Conservation (phyloP, 1,140 invertebrate genomes). For the Polypedilum pembai region DNA sequence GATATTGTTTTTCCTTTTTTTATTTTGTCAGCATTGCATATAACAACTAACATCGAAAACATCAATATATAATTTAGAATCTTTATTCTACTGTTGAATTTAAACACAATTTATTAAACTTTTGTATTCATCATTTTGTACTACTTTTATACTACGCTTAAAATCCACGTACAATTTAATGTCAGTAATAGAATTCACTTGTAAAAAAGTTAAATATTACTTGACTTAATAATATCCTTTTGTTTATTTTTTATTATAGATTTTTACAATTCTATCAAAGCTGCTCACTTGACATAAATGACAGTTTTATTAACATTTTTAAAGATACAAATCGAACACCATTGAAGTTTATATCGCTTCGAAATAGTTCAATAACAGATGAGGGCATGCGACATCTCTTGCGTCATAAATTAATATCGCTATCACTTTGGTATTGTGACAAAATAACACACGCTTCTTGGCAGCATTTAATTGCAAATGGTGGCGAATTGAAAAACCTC, state of each 20-base stretch:
- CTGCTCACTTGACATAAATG: conserved; percentile 48
- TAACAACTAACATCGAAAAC: too few species aligned
- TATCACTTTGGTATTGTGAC: conserved; percentile 66
- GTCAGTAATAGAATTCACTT: too few species aligned
- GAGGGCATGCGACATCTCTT: conserved; percentile 58
- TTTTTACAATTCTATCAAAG: conserved; percentile 55
- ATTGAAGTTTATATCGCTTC: conserved; percentile 60
- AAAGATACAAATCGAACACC: conserved; percentile 56
- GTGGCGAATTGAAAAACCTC: conserved; percentile 43
- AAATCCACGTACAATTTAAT: too few species aligned
- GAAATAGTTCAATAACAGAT: conserved; percentile 62
- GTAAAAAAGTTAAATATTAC: too few species aligned
- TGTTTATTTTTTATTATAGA: conserved; percentile 31
- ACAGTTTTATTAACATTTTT: conserved; percentile 65
- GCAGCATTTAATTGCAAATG: conserved; percentile 42
- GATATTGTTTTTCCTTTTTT: too few species aligned
- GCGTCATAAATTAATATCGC: conserved; percentile 59
- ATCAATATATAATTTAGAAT: too few species aligned
- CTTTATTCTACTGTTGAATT: too few species aligned
- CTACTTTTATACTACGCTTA: too few species aligned
- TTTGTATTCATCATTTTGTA: too few species aligned
- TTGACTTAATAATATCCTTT: neutral
- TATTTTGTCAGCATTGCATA: too few species aligned
- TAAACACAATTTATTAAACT: too few species aligned
- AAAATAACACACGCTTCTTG: conserved; percentile 53